Conservation (phyloP, 2,797 vertebrate species). For the Pelochelys cantorii region DNA sequence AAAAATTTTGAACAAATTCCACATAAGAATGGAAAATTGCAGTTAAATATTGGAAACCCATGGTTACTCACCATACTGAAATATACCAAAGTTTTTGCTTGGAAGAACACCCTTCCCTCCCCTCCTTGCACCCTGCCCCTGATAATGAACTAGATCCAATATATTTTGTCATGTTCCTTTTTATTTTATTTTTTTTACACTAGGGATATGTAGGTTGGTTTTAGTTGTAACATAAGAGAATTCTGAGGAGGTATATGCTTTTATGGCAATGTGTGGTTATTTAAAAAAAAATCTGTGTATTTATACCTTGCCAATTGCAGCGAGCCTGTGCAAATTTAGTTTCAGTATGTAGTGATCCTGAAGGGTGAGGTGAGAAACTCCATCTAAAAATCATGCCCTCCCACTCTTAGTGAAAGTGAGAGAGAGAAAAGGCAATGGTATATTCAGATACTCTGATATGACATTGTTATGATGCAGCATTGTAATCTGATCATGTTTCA, state of each 20-base stretch:
- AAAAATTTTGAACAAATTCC: not conserved
- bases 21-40: not conserved
- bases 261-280: not conserved
- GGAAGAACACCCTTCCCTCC: not conserved
- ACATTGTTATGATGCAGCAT: not conserved
- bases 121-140: not conserved
- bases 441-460: not conserved
- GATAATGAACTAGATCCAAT: not conserved
- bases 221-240: not conserved
- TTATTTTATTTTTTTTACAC: not conserved
- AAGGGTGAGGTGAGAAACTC: not conserved
- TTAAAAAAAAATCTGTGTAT: not conserved
- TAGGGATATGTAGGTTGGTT: not conserved
- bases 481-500: slow-evolving; percentile 7
- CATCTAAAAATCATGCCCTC: not conserved
- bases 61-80: not conserved
- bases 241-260: not conserved
- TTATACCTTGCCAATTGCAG: accelerated
- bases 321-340: not conserved
- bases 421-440: not conserved
- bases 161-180: not conserved
- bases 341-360: not conserved
- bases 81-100: not conserved
- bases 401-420: not conserved
- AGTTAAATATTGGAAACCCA: not conserved